Evolutionary conservation across 35 echinoderm and acorn worm species (phyloP), one percentile per base, ranked within the genome.

Genomic region (Lytechinus pictus): DNA sequence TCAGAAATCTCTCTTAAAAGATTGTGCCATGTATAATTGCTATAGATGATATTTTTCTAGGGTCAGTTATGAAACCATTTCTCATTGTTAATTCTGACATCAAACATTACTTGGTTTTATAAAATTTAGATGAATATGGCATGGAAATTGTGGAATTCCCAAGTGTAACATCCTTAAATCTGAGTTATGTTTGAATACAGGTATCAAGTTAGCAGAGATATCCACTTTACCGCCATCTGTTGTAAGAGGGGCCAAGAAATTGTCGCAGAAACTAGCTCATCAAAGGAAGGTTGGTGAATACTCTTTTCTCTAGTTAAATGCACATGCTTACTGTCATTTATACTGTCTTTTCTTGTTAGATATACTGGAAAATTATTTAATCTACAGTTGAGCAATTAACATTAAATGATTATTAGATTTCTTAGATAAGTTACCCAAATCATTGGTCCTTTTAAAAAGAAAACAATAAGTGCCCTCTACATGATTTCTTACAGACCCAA

Each of bases 121-220:
- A 44, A 44, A 44, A 44, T 44, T 44, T 44, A 44, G 33, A 44
- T 79, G 19, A 16, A 79, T n/a, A 79, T 24, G 4, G 66, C 66
- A 79, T 24, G 19, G 21, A 79, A 79, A n/a, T 7, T 16, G 21
- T 79, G 9, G 56, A 71, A 13, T 19, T 24, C 66, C 16, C 66
- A 24, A 24, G 33, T 16, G 21, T 79, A 9, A 13, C 16, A 13
- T 19, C 8, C 66, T 7, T 24, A 24, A 24, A 4, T 79, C 8
- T 0, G n/a, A 79, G 3, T 16, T n/a, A 24, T 79, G 21, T 79
- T 24, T 79, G 0, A 5, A 4, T 24, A 79, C 55, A 99, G 98
- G 98, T 33, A 99, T 99, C 61, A 96, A 97, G 95, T 92, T 99
- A 53, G 98, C 98, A 44, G 96, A 99, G 89, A 53, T 97, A 54